Percentiles rank a stretch among this genome's conserved stretches.
Conservation (phyloP, 2,797 vertebrate genomes). For the Schizopygopsis malacanthus region DNA sequence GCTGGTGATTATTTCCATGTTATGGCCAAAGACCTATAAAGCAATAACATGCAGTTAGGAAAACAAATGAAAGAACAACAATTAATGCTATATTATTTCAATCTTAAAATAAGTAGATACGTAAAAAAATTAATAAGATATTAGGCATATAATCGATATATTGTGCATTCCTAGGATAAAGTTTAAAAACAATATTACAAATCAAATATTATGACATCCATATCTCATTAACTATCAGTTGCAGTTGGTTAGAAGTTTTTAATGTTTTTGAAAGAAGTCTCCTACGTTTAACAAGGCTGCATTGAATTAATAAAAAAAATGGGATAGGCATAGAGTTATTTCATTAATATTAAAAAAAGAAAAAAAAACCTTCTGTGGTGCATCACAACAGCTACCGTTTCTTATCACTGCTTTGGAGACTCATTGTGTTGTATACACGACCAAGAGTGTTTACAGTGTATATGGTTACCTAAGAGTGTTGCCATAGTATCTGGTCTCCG, state of each 20-base stretch:
- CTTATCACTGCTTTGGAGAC: not conserved
- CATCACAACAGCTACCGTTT: not conserved
- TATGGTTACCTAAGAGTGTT: slow-evolving; percentile 18
- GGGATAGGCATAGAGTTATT: not conserved
- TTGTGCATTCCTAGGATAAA: too few species aligned
- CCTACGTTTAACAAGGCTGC: too few species aligned
- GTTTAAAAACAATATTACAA: too few species aligned
- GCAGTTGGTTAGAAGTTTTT: too few species aligned
- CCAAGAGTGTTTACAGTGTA: slow-evolving; percentile 1
- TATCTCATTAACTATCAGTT: too few species aligned
- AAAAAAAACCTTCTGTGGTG: not conserved
- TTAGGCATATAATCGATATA: too few species aligned
- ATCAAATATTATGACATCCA: too few species aligned
- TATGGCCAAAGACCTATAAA: not conserved
- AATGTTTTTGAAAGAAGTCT: too few species aligned
- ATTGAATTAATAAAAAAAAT: too few species aligned
- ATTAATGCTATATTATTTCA: not conserved
- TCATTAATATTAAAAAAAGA: not conserved
- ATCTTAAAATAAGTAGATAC: not conserved
- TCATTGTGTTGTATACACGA: not conserved
- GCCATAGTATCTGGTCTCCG: not conserved
- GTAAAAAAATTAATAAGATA: not conserved
- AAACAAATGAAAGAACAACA: not conserved
- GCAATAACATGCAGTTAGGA: not conserved
- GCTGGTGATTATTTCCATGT: not conserved